phyloP scores from a whole-genome alignment of 2,113 vertebrate species.

The Lepidothrix coronata region DNA sequence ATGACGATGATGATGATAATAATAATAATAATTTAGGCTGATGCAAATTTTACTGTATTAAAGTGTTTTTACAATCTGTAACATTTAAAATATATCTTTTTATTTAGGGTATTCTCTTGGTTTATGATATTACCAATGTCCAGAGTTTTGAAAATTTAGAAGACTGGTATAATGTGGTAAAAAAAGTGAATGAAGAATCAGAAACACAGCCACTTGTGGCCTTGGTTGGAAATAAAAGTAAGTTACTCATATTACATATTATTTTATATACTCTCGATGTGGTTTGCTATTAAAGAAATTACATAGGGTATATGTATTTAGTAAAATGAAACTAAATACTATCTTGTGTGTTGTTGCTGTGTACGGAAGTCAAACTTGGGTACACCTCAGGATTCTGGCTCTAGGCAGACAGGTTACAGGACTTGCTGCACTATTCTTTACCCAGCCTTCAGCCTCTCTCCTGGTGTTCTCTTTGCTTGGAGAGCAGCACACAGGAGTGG shows the following conservation, averaged over 20 bases:
- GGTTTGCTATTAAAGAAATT: neutral
- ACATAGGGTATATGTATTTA: neutral
- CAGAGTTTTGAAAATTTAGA: slow-evolving; percentile 99
- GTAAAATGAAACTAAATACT: neutral
- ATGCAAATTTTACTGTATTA: neutral
- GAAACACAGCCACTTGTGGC: slow-evolving; percentile 89
- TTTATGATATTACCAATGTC: slow-evolving; percentile 97
- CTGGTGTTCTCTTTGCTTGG: neutral
- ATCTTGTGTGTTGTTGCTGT: neutral
- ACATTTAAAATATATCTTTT: slow-evolving; percentile 44
- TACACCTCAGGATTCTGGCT: neutral
- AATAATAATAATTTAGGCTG: neutral
- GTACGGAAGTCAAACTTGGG: neutral
- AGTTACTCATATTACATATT: slow-evolving; percentile 68
- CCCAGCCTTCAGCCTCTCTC: neutral
- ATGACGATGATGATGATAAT: neutral
- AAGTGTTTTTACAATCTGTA: neutral
- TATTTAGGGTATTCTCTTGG: slow-evolving; percentile 90
- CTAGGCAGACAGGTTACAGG: neutral
- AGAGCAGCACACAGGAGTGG: neutral
- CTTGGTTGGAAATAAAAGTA: slow-evolving; percentile 97
- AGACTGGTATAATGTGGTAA: slow-evolving; percentile 93
- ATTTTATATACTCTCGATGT: neutral
- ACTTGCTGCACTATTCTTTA: neutral
- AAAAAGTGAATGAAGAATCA: slow-evolving; percentile 92